Evolutionary conservation across 2,888 invertebrate genomes (phyloP), one percentile per base, ranked within the genome.

Genomic region (Dicranocentrus wangi): DNA sequence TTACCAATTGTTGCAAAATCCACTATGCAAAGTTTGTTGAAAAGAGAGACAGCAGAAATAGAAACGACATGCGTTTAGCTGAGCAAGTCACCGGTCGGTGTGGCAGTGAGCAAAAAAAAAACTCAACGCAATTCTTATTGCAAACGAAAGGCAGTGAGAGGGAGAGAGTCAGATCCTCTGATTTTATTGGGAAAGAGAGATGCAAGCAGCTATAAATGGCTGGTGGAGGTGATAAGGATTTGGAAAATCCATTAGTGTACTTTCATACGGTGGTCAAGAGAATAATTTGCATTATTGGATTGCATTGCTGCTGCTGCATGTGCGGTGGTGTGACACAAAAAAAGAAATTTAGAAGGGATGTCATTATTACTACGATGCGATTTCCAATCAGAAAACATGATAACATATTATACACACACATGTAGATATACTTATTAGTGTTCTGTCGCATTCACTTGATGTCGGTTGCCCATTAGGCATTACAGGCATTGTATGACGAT

Each of bases 271-370:
- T 23, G 10, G 25, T 55, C 8, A n/a, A 5, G 32, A 53, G n/a
- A 10, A 42, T 63, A 63, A 65, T 75, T 75, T 66, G 65, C 72
- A 73, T 63, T 73, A 63, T 63, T 53, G 17, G 21, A 42, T 63
- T 73, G 51, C 63, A 63, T 47, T 47, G 2, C 7, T 39, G 39
- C 13, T 47, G 47, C 47, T 53, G 53, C 13, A 53, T 53, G 21
- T 3, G n/a, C 2, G 60, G 32, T 61, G 28, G 61, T 32, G 39
- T 61, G 61, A 39, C 28, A 39, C 32, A 61, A 39, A 53, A 55
- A 55, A 55, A 23, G 55, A 55, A 55, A 55, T 55, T 61, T 61
- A 39, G 61, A 61, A 61, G 28, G 61, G 61, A 61, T 61, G 32
- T 60, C 28, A 27, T 28, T 47, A 47, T 47, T 47, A n/a, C n/a